phyloP scores from a whole-genome alignment of 2,888 invertebrate species.

The Zygothrica quintamaculata region DNA sequence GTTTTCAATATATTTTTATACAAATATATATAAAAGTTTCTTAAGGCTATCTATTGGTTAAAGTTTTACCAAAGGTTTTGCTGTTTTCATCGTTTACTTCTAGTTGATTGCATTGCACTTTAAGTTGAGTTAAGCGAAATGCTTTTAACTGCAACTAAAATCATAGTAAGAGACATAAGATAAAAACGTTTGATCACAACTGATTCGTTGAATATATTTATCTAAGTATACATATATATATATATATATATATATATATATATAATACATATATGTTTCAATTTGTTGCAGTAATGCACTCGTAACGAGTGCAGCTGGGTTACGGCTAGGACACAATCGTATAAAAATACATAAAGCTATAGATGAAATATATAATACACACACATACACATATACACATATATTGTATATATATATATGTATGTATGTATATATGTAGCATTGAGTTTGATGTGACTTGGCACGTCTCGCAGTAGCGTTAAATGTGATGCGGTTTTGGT shows the following conservation, averaged over 20 bases:
- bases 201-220: background rate
- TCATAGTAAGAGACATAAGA: too few relatives aligned
- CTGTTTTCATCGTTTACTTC: too few relatives aligned
- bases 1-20: too few relatives aligned
- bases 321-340: too few relatives aligned
- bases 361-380: too few relatives aligned
- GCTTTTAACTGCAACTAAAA: background rate
- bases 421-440: background rate
- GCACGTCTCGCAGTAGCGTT: slow-evolving; percentile 25
- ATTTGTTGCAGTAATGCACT: slow-evolving; percentile 42
- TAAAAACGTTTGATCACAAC: too few relatives aligned
- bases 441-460: slow-evolving; percentile 2
- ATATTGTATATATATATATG: background rate
- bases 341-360: too few relatives aligned
- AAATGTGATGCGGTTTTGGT: slow-evolving; percentile 55
- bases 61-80: too few relatives aligned
- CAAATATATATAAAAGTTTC: too few relatives aligned
- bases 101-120: background rate
- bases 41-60: too few relatives aligned
- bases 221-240: background rate
- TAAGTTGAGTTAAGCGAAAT: background rate
- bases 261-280: slow-evolving; percentile 16
- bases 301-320: slow-evolving; percentile 1
- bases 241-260: too few relatives aligned
- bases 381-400: background rate